Conservation (phyloP, 2,888 invertebrate species). For the Platycnemis pennipes region DNA sequence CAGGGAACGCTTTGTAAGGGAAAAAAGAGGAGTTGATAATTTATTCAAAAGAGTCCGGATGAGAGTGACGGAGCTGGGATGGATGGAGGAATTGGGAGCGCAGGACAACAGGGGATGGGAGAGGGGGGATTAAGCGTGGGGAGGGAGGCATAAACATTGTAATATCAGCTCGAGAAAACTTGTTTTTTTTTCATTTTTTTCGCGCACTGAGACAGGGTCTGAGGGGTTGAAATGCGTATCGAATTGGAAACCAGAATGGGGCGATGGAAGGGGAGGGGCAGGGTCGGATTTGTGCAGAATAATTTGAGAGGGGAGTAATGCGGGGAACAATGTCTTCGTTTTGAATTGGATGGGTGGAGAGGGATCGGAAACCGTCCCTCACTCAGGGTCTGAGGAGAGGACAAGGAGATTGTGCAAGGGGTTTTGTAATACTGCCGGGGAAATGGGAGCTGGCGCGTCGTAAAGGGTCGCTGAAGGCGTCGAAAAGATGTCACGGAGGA, state of each 20-base stretch:
- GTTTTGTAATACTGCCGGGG: not conserved
- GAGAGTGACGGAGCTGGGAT: not conserved
- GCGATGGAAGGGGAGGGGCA: not conserved
- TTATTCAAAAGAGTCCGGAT: conserved; percentile 20
- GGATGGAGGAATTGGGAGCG: not conserved
- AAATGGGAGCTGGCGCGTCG: not conserved
- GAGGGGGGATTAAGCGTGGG: not conserved
- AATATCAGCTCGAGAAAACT: conserved; percentile 33
- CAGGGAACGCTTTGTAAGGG: not conserved
- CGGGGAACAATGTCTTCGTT: conserved; percentile 26
- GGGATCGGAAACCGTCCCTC: not conserved
- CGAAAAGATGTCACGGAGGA: not conserved
- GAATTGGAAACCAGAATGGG: not conserved
- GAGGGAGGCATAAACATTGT: not conserved
- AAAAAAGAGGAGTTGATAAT: conserved; percentile 21
- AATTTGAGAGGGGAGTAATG: not conserved
- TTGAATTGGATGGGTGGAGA: not conserved
- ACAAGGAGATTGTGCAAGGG: not conserved
- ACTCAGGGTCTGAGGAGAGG: not conserved
- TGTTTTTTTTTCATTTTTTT: not conserved
- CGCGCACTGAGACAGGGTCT: not conserved
- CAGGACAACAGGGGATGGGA: no score
- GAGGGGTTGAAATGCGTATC: not conserved
- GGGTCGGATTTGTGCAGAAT: no score
- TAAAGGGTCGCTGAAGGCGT: not conserved